Base-by-base conservation (phyloP, 2,113 vertebrate genomes). In the Donacobius atricapilla region DNA sequence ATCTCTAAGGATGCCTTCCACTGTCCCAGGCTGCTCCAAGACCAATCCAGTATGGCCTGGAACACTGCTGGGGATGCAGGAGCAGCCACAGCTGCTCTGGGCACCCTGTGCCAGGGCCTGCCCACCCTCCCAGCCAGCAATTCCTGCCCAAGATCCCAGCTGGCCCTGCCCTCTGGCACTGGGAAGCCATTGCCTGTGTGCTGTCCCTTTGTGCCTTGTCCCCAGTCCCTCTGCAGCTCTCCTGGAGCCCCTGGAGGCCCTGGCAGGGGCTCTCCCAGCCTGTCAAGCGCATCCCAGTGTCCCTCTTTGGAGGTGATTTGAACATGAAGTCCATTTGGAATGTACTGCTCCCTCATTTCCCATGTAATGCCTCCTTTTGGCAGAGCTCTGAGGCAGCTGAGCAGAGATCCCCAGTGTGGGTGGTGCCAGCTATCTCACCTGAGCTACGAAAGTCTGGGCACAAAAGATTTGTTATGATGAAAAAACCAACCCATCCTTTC, bases 41-140 rank as follows among this genome's bases (percentile, higher is more conserved):
- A 5, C 27, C 3, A 0, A 0, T 42, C 14, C 44, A 58, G 0
- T 44, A 2, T n/a, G 19, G 16, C 20, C 37, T n/a, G 0, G 39
- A 2, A 0, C 61, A 75, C 16, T 68, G 0, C 13, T 77, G 75
- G 53, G 60, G 33, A 75, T 66, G 3, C 57, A 88, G 61, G 53
- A 45, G 2, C 77, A 53, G 33, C 33, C 60, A 5, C 60, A 53
- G 69, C 45, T 73, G 24, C 87, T 65, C 77, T 58, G 68, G 12
- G 6, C 4, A 66, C 7, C 28, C 60, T 66, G 20, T 0, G 28
- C 45, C 51, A 60, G 60, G 44, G 13, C 37, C 51, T 73, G 0
- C 1, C 33, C 69, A 30, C 45, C 60, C 77, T 73, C 51, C 0
- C 60, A 53, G 2, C 0, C 53, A 68, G 1, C 0, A 68, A 89